Evolutionary conservation across 2,113 vertebrate species (phyloP).

Genomic region (Salvelinus sp.): DNA sequence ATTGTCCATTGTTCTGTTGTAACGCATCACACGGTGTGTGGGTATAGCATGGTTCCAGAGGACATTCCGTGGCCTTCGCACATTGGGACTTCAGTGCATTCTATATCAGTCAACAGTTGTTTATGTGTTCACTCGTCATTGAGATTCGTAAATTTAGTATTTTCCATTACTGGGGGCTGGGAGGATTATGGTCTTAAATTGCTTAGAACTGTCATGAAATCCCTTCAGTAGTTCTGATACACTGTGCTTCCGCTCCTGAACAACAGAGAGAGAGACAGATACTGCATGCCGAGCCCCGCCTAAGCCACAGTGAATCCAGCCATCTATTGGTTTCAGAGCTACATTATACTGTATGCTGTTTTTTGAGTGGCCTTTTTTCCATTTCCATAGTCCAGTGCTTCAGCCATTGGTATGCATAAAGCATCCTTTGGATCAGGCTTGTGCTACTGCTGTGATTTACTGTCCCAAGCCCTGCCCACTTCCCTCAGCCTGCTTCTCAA

Average conservation of each 20-base stretch:
- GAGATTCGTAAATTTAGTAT: background rate
- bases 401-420: slow-evolving; percentile 29
- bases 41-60: background rate
- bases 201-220: too few relatives aligned
- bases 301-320: too few relatives aligned
- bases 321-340: background rate
- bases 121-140: background rate
- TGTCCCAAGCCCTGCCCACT: slow-evolving; percentile 7
- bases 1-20: slow-evolving; percentile 1
- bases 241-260: too few relatives aligned
- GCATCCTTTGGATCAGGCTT: slow-evolving; percentile 16
- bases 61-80: background rate
- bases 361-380: background rate
- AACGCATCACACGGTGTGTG: background rate
- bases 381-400: background rate
- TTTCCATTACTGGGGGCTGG: too few relatives aligned
- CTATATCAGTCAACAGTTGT: background rate
- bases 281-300: too few relatives aligned
- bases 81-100: background rate
- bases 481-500: background rate
- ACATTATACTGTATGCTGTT: background rate
- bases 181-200: too few relatives aligned
- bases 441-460: slow-evolving; percentile 12
- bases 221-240: too few relatives aligned
- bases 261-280: too few relatives aligned